A percentile compares a stretch with the other conserved stretches of the same genome.
phyloP scores from a whole-genome alignment of 2,113 vertebrate species.

The Halcyon senegalensis region DNA sequence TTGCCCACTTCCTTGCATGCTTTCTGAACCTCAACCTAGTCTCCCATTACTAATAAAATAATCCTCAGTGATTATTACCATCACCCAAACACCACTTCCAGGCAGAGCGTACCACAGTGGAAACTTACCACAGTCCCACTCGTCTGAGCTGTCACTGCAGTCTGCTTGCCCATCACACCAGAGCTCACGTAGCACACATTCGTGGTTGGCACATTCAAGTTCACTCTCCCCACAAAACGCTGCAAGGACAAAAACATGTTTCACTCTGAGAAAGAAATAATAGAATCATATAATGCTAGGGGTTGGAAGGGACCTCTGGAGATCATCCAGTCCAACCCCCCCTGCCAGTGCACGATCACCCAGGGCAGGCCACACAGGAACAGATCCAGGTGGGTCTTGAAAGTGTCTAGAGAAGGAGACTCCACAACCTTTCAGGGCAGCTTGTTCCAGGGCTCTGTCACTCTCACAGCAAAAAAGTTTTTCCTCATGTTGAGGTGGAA shows the following conservation, averaged over 20 bases:
- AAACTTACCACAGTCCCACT: slow-evolving; percentile 93
- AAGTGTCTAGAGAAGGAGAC: no score
- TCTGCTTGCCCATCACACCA: slow-evolving; percentile 92
- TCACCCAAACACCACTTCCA: not conserved
- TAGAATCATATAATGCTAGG: no score
- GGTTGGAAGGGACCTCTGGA: no score
- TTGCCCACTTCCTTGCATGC: not conserved
- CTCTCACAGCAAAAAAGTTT: no score
- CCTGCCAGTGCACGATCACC: no score
- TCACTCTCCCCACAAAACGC: slow-evolving; percentile 87
- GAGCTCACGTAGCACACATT: slow-evolving; percentile 84
- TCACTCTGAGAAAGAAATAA: not conserved
- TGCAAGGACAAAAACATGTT: slow-evolving; percentile 60
- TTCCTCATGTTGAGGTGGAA: no score
- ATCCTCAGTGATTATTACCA: not conserved
- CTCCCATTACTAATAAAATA: not conserved
- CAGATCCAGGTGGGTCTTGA: no score
- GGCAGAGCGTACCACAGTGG: not conserved
- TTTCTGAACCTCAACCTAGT: not conserved
- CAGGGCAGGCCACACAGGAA: no score
- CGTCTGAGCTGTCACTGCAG: slow-evolving; percentile 92
- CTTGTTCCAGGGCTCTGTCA: no score
- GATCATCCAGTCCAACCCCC: no score
- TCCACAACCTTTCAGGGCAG: no score
- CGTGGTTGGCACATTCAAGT: slow-evolving; percentile 87